Percentiles rank a stretch among this genome's conserved stretches.
phyloP scores from a whole-genome alignment of 2,888 invertebrate species.

The Orchestes rusci region DNA sequence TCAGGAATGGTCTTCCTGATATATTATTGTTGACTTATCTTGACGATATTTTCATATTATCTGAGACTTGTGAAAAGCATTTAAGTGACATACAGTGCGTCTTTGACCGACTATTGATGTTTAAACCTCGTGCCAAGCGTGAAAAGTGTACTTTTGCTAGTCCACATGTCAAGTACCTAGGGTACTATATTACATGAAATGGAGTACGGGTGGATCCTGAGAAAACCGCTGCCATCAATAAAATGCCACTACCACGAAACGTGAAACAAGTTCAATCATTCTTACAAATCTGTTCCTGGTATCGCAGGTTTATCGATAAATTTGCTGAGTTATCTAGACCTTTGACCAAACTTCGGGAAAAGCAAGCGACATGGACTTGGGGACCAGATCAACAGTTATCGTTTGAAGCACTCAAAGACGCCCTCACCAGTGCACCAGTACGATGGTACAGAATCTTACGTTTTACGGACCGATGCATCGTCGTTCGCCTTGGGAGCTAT shows the following conservation, averaged over 20 bases:
- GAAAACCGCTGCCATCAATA: conserved; percentile 24
- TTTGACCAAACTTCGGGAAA: conserved; percentile 22
- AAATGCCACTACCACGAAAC: conserved; percentile 15
- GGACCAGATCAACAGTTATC: conserved; percentile 15
- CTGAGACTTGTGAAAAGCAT: conserved; percentile 25
- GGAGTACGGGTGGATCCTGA: conserved; percentile 23
- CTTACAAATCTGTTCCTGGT: conserved; percentile 25
- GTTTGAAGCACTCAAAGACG: conserved; percentile 24
- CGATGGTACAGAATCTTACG: conserved; percentile 25
- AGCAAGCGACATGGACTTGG: conserved; percentile 18
- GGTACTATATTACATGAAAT: conserved; percentile 17
- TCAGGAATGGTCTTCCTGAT: conserved; percentile 17
- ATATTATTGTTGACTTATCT: conserved; percentile 22
- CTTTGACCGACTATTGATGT: conserved; percentile 16
- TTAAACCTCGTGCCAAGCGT: conserved; percentile 21
- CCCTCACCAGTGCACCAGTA: conserved; percentile 27
- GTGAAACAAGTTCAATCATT: conserved; percentile 25
- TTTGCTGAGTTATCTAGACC: conserved; percentile 26
- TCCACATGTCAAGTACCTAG: conserved; percentile 19
- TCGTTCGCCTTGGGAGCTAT: conserved; percentile 26
- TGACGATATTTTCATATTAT: conserved; percentile 23
- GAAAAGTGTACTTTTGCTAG: conserved; percentile 23
- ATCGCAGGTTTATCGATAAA: conserved; percentile 21
- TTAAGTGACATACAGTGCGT: conserved; percentile 22
- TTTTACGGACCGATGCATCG: conserved; percentile 30